These are phyloP conservation scores for Acleris laterana DNA, from an alignment of 2,888 invertebrate genomes.

Conservation along the genomic window DNA sequence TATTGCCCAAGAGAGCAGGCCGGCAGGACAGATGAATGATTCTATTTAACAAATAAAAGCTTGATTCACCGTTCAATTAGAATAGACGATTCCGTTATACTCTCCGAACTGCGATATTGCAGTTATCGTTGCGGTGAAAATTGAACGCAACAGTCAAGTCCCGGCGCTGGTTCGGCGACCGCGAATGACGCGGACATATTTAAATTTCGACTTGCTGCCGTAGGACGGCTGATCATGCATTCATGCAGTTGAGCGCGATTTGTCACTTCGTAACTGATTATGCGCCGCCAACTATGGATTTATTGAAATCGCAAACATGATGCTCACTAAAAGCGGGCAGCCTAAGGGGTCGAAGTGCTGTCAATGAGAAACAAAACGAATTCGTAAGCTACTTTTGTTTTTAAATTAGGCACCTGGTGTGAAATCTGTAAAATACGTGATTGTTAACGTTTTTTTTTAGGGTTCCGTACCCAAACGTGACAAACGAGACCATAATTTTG, in stretches of 20 bases:
- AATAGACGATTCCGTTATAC: slow-evolving; percentile 32
- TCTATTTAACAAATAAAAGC: slow-evolving; percentile 19
- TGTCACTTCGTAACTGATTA: slow-evolving; percentile 32
- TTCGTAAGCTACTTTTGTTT: neutral
- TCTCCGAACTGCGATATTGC: slow-evolving; percentile 20
- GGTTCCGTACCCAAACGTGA: no score
- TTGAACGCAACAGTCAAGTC: slow-evolving; percentile 23
- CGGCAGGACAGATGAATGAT: slow-evolving; percentile 10
- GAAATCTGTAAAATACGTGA: no score
- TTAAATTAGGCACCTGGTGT: no score
- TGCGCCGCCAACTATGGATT: slow-evolving; percentile 22
- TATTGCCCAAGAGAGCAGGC: neutral
- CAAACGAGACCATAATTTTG: no score
- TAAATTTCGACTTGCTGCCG: slow-evolving; percentile 29
- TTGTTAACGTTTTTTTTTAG: no score
- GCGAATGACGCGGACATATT: slow-evolving; percentile 36
- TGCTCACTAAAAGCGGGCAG: neutral
- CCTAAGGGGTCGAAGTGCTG: slow-evolving; percentile 2
- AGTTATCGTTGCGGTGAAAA: slow-evolving; percentile 31
- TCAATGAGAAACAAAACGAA: neutral
- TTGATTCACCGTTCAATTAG: slow-evolving; percentile 33
- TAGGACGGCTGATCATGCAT: slow-evolving; percentile 32
- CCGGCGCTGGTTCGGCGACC: slow-evolving; percentile 27
- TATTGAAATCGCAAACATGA: slow-evolving; percentile 14
- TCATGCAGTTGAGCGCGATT: slow-evolving; percentile 32